A percentile compares a stretch with the other conserved stretches of the same genome.
These are phyloP conservation scores for Drosophila willistoni DNA, from an alignment of 1,140 invertebrate species.

Conservation along the genomic window DNA sequence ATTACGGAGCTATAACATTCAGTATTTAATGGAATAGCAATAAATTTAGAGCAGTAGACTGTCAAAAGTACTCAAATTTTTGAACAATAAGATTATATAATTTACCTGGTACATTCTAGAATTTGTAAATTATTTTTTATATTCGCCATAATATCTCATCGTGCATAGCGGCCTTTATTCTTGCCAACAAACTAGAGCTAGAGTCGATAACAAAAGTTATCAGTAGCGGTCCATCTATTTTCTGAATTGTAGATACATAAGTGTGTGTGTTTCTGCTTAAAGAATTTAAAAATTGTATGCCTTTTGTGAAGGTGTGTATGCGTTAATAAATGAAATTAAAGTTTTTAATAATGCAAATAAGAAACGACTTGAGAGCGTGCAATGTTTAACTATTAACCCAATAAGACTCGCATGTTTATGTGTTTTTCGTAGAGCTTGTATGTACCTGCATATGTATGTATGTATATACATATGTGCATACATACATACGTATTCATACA, in stretches of 20 bases:
- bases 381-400: neutral
- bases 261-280: conserved; percentile 65
- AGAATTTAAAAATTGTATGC: conserved; percentile 63
- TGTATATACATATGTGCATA: conserved; percentile 40
- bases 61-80: too few species aligned
- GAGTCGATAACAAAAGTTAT: conserved; percentile 54
- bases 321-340: conserved; percentile 5
- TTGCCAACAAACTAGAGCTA: conserved; percentile 39
- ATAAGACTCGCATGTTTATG: conserved; percentile 47
- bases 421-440: conserved; percentile 52
- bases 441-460: conserved; percentile 53
- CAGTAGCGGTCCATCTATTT: conserved; percentile 60
- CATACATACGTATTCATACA: conserved; percentile 40
- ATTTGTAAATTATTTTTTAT: neutral
- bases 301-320: conserved; percentile 57
- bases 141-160: neutral
- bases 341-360: neutral
- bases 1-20: too few species aligned
- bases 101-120: neutral
- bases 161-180: conserved; percentile 9
- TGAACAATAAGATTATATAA: neutral
- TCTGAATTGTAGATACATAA: conserved; percentile 70
- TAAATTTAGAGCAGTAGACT: too few species aligned
- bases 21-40: too few species aligned
- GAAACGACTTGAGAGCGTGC: neutral